Evolutionary conservation across 2,113 vertebrate species (phyloP), one percentile per base, ranked within the genome.

Genomic region (Dermatemys mawii): DNA sequence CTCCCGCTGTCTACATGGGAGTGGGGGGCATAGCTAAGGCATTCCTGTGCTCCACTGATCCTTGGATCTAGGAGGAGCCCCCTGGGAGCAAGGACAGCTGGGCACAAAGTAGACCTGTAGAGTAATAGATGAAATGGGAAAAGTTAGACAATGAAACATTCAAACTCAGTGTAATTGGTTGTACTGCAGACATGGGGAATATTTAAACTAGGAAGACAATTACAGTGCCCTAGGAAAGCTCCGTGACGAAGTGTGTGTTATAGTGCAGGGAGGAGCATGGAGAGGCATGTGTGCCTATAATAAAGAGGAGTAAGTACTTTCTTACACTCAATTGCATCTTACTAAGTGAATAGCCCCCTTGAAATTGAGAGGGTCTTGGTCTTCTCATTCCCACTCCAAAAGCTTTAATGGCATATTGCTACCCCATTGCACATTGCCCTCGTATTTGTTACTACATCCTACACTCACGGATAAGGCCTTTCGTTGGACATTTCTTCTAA

Each of bases 111-210:
- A 26, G 83, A 48, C 8, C 10, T 86, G 12, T 78, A 67, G 51
- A 78, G 13, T 1, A 22, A 84, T 3, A 0, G 2, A 81, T 38
- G 3, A 55, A 4, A 6, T 11, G 41, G 22, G 6, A 49, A 76
- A 22, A 44, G 26, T 60, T 48, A 57, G 63, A 90, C 19, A 4
- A 75, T 22, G 41, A 75, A 75, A 44, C n/a, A 75, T 44, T 44
- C 70, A 44, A 75, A 44, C 22, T 49, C 78, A 41, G 0, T 0
- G 26, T 16, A 9, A 16, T 38, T 76, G 53, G 78, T 50, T 86
- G 88, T 92, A 8, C 26, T 84, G 26, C 32, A 35, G 49, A 16
- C 11, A 75, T 53, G 76, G 76, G 1, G 75, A 44, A 46, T 46
- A 60, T 92, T 87, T 80, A 26, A 57, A 46, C 24, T 88, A 67